Base-by-base conservation (phyloP, 2,113 vertebrate genomes). In the Peromyscus polionotus region DNA sequence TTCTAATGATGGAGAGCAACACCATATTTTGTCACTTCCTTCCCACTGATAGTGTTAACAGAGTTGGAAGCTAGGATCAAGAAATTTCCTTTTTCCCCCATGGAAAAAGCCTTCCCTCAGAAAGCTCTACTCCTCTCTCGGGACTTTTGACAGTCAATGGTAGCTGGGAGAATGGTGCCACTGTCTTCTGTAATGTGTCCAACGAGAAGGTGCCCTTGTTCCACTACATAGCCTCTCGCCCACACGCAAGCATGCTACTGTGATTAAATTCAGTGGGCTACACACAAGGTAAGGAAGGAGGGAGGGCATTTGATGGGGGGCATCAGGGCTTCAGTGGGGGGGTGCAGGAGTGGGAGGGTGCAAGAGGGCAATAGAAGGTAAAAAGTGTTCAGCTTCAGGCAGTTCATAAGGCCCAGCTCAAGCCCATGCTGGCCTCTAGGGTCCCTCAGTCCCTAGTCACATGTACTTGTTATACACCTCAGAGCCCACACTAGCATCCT, bases 301-400 rank as follows among this genome's bases (percentile, higher is more conserved):
- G 36, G 51, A 57, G 20, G 31, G 5, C 33, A 81, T n/a, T 81
- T 80, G 75, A 59, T 59, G 76, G 45, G 45, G 42, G 45, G 22
- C 42, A 76, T 42, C 48, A 79, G 45, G 26, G 45, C 14, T 17
- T 77, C 45, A 31, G 76, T 77, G 6, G 26, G 76, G 11, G 19
- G 19, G 5, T n/a, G 1, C 20, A 59, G 11, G 20, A 36, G 2
- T 80, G 1, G 33, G 33, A 59, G 54, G 5, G 59, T 59, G 11
- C 5, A 26, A n/a, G 33, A 59, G 5, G 2, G 1, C 33, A 13
- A 2, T n/a, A 11, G 20, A 11, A 81, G 33, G 33, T 12, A n/a
- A n/a, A 11, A 59, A n/a, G 33, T n/a, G 5, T 36, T 36, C 0
- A 0, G 33, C 13, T n/a, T n/a, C 19, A 57, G 36, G 54, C 5